phyloP scores from a whole-genome alignment of 2,797 vertebrate species.

The Myotis daubentonii region DNA sequence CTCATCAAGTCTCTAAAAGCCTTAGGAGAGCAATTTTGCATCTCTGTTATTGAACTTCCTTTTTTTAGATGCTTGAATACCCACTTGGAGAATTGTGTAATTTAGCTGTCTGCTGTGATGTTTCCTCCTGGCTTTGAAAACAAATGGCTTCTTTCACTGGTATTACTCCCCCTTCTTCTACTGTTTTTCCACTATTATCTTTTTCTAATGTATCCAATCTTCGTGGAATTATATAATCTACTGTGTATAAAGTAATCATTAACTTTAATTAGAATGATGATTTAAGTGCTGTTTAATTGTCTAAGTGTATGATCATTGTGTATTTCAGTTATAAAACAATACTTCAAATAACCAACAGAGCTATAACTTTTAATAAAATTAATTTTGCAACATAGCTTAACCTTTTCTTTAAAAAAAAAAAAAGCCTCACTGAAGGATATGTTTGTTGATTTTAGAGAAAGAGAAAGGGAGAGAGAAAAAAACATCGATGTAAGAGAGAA shows the following conservation, averaged over 20 bases:
- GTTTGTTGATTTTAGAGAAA: neutral
- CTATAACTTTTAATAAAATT: constrained; percentile 39
- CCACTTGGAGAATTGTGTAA: constrained; percentile 43
- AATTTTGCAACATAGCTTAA: constrained; percentile 29
- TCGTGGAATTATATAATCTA: constrained; percentile 5
- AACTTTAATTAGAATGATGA: constrained; percentile 45
- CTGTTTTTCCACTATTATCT: constrained; percentile 35
- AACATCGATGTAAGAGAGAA: neutral
- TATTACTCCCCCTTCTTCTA: neutral
- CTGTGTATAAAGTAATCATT: neutral
- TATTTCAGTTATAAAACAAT: constrained; percentile 36
- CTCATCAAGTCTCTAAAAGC: constrained; percentile 45
- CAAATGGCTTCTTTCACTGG: constrained; percentile 38
- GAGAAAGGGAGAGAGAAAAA: neutral
- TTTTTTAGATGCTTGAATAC: constrained; percentile 30
- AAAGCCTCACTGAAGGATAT: neutral
- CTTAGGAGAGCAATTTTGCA: constrained; percentile 49
- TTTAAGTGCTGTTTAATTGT: constrained; percentile 43
- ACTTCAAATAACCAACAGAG: constrained; percentile 16
- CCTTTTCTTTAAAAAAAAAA: too few species aligned
- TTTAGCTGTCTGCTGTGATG: constrained; percentile 54
- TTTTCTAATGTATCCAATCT: constrained; percentile 10
- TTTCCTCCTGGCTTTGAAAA: constrained; percentile 48
- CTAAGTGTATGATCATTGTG: neutral
- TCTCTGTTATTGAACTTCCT: constrained; percentile 43